Evolutionary conservation across 2,113 vertebrate species (phyloP), one percentile per base, ranked within the genome.

Genomic region (Hyperoodon ampullatus): DNA sequence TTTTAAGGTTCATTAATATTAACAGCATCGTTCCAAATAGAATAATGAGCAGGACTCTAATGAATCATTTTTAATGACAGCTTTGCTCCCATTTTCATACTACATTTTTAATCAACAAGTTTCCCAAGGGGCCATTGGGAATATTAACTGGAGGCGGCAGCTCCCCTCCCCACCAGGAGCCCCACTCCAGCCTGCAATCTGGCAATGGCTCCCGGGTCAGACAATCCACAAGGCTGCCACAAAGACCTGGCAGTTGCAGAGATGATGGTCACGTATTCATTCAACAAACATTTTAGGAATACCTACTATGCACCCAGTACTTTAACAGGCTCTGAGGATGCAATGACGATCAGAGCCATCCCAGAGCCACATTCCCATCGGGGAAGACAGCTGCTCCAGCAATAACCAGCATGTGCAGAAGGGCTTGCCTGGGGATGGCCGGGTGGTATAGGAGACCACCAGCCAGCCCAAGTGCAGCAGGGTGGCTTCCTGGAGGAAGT

Each of bases 1-100:
- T 89, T 81, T 84, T 84, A 66, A 94, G 94, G 50, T 60, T 66
- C 96, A 95, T 97, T 96, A 98, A 98, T 97, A 98, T 98, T 97
- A 89, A 97, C 74, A 55, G 66, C 68, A 21, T 68, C 18, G 2
- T 84, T 94, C 95, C 94, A 60, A 72, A 71, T 6, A 74, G 94
- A 89, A 89, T 39, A 19, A 87, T 47, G 88, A 95, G 90, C 83
- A 53, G 86, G 44, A 9, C 80, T 75, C 83, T 93, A 95, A 96
- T 97, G 91, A 94, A 98, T 98, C 97, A 92, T 89, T 77, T 89
- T 58, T 88, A 96, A 93, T 47, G 85, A 95, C 97, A 87, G 85
- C 63, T 83, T 92, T 60, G 82, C 74, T 96, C 77, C 86, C 81
- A 68, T 94, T 88, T 94, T 68, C 83, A 70, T 47, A 14, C 66